phyloP scores from a whole-genome alignment of 2,797 vertebrate species.

The Epinephelus awoara region DNA sequence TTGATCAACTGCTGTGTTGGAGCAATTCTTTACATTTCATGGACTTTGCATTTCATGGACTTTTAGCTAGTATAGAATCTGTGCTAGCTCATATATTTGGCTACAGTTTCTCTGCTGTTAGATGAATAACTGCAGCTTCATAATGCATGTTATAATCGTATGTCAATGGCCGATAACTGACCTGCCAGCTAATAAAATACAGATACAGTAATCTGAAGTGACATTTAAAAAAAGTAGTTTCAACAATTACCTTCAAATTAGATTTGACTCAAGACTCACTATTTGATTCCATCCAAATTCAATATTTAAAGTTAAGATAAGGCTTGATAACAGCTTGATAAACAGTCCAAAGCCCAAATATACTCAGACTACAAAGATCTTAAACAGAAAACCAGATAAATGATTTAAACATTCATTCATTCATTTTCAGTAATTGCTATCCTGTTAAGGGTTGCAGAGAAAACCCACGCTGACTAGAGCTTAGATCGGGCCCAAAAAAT shows the following conservation, averaged over 20 bases:
- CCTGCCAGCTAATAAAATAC: slow-evolving; percentile 11
- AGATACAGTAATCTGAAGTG: background rate
- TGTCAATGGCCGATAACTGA: slow-evolving; percentile 33
- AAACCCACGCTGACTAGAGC: too few species aligned
- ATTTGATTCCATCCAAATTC: background rate
- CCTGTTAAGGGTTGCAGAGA: too few species aligned
- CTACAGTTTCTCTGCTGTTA: too few species aligned
- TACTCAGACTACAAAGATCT: background rate
- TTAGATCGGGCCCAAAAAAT: too few species aligned
- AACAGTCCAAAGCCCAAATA: background rate
- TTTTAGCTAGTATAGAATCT: background rate
- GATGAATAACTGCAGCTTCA: slow-evolving; percentile 41
- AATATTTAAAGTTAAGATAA: background rate
- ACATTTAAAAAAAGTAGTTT: background rate
- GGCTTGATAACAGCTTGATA: background rate
- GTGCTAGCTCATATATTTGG: too few species aligned
- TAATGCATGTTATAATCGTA: background rate
- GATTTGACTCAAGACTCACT: background rate
- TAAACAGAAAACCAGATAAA: background rate
- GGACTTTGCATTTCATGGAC: background rate
- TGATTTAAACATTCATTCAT: background rate
- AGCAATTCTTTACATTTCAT: slow-evolving; percentile 30
- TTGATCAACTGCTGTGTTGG: slow-evolving; percentile 21
- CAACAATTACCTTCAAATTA: background rate
- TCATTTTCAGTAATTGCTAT: too few species aligned